Percentiles rank a stretch among this genome's conserved stretches.
These are phyloP conservation scores for Cnemophilus loriae DNA, from an alignment of 2,113 vertebrate genomes.

Conservation along the genomic window DNA sequence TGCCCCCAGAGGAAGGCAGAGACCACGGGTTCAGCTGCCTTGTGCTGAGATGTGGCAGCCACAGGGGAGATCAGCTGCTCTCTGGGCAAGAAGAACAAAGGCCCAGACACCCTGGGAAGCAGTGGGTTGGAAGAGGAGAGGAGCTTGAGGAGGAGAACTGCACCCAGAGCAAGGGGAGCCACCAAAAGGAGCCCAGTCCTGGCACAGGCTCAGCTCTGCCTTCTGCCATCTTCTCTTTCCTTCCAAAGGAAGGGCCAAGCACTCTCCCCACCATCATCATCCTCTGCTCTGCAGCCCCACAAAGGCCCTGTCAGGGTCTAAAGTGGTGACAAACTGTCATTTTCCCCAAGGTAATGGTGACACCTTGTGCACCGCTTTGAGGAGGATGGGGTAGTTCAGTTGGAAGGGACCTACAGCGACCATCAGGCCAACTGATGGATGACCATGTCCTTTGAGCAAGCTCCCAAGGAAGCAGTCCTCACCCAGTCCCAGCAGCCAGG, in stretches of 20 bases:
- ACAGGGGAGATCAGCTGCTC: not conserved
- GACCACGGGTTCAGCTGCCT: not conserved
- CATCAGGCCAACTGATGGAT: not conserved
- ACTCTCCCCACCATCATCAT: not conserved
- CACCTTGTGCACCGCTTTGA: fast-evolving
- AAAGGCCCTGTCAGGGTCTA: not conserved
- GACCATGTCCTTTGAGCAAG: not conserved
- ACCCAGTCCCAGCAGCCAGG: not conserved
- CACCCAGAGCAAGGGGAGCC: not conserved
- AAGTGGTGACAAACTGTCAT: not conserved
- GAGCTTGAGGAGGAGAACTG: not conserved
- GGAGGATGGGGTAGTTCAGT: not conserved
- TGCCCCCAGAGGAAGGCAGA: not conserved
- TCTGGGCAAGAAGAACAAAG: not conserved
- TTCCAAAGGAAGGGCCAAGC: not conserved
- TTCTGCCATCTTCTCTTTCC: not conserved
- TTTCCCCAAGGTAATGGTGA: not conserved
- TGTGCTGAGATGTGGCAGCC: not conserved
- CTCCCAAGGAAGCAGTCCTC: not conserved
- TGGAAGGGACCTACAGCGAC: not conserved
- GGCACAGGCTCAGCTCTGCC: not conserved
- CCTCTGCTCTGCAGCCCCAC: not conserved
- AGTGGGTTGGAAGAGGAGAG: not conserved
- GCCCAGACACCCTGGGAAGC: not conserved
- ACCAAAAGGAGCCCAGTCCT: not conserved